Base-by-base conservation (phyloP, 64 coral and sea anemone species). In the Orbicella faveolata region DNA sequence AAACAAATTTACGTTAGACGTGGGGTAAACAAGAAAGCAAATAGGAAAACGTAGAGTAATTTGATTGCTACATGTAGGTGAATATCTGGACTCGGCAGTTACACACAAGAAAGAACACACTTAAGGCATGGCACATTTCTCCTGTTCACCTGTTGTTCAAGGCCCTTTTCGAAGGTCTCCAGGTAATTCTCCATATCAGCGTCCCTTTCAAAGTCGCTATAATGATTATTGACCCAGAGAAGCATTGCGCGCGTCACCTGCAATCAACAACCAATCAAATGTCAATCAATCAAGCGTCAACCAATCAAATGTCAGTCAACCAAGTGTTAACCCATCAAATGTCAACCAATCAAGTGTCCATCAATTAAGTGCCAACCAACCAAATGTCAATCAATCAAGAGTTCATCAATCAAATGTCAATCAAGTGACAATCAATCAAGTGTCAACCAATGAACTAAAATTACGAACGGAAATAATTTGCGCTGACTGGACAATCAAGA, bases 201-300 rank as follows among this genome's bases (percentile, higher is more conserved):
- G 77, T 94, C 90, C 15, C 93, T 90, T 74, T 98, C 96, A 69
- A 95, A 98, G 75, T 98, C 96, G n/a, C 78, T 87, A 87, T 90
- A 98, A 77, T 98, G 96, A 33, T 98, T 98, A 73, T 95, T 98
- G 3, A 92, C 96, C 96, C 96, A 98, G 0, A 98, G 81, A 23
- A 98, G 73, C 90, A 98, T 98, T 15, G 94, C 96, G 34, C 96
- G 93, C 7, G 96, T 98, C 55, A 98, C 96, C 96, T 98, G 75
- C 11, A 63, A 33, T 75, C 6, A 63, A 74, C 17, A 89, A 72
- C 4, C 30, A 52, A 44, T 51, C 51, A 80, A 13, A 52, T 88
- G 6, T 48, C 44, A 48, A 48, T 41, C 39, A 41, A 41, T 48
- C 44, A 48, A 48, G 7, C 7, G 44, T 48, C 44, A 48, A 6